Base-by-base conservation (phyloP, 2,797 vertebrate species). In the Sebastes hubbsi region DNA sequence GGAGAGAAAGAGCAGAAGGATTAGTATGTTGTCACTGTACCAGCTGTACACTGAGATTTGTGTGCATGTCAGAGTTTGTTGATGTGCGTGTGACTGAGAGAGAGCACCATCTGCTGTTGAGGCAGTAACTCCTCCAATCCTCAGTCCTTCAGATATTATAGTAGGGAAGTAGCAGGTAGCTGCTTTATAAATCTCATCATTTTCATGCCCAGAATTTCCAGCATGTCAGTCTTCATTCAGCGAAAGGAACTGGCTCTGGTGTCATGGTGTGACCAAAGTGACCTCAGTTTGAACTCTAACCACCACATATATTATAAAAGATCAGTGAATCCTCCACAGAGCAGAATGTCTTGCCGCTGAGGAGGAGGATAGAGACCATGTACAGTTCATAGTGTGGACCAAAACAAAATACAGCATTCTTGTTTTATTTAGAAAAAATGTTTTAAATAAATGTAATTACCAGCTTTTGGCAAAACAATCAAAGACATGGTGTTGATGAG, bases 341-440 rank as follows among this genome's bases (percentile, higher is more conserved):
- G 54, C 11, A 55, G 22, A 55, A 5, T 22, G n/a, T 55, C n/a
- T 12, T 55, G n/a, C 52, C 12, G n/a, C n/a, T 55, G 52, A 46
- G 42, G 14, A 18, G 42, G 42, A 46, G 42, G 42, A 46, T 18
- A 46, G 42, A 46, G 42, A 46, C 14, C 42, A 18, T 46, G 0
- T 46, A 46, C 16, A 46, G 6, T 8, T 46, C 16, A 3, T 46
- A 46, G 14, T 46, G 16, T 3, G 42, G 42, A 46, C 42, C 22
- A 55, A 55, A 61, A 38, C 36, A 38, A n/a, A 61, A 14, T 30
- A 30, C n/a, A 46, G 2, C 5, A 46, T 61, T 55, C 5, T 56
- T 54, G 7, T 84, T 87, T 78, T 76, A 84, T 82, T 87, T 69
- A 75, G 60, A 79, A 76, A 85, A 62, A 60, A 36, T 2, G 1